Base-by-base conservation (phyloP, 1,140 invertebrate species). In the Drosophila setifemur region DNA sequence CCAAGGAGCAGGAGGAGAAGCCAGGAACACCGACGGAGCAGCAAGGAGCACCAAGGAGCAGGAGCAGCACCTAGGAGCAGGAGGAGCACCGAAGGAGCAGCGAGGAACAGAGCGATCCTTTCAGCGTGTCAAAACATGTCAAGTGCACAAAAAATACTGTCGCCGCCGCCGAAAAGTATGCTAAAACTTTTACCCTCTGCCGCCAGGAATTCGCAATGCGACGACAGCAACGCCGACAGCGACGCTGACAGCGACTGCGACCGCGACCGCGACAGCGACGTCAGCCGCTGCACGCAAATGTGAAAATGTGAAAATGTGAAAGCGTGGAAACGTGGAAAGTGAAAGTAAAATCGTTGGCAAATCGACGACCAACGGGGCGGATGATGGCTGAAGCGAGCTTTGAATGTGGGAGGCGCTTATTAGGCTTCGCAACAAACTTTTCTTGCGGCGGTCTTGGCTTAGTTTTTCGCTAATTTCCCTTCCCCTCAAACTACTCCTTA, bases 121-220 rank as follows among this genome's bases (percentile, higher is more conserved):
- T 35, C 35, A 57, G 70, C 64, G 79, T 83, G 79, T 83, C 79
- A 83, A 83, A 83, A 83, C 79, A 83, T 83, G 79, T 83, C 79
- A 83, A 83, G 79, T 83, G 79, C 79, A 85, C 79, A 74, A 74
- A 79, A 83, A 85, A 83, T 85, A 83, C 79, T 83, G 79, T 83
- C 79, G 79, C 70, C 79, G 50, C 74, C 54, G 35, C 82, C 58
- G 60, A 78, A 54, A 70, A 73, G 74, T 74, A 57, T 85, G 74
- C 71, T 61, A 67, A 74, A 85, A 83, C 74, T 85, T 83, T 77
- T 43, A 45, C 67, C 53, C 55, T 25, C 57, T 77, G 54, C 58
- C 23, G 63, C 53, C 57, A 44, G 49, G 64, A 77, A 78, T 73
- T 83, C 79, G 78, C 78, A 83, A 37, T 85, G 78, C 78, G 78